phyloP scores from a whole-genome alignment of 1,140 invertebrate genomes.

The Plectrocnemia conspersa region DNA sequence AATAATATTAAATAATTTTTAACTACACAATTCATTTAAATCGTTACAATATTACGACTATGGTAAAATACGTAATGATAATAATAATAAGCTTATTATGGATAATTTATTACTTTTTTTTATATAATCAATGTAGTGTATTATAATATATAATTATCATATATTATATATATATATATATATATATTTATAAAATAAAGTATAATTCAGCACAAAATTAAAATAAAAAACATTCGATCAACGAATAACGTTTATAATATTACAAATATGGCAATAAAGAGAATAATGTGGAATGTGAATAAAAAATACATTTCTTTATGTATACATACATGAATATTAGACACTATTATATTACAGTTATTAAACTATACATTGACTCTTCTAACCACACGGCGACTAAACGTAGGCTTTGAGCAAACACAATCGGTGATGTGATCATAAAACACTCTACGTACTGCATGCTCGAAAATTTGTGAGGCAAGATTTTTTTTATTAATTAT shows the following conservation, averaged over 20 bases:
- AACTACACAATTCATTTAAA: conserved; percentile 22
- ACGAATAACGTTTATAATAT: no score
- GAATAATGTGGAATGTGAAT: no score
- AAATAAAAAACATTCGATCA: no score
- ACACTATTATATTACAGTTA: conserved; percentile 20
- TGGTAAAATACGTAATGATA: conserved; percentile 23
- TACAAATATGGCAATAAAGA: no score
- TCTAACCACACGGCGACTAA: conserved; percentile 21
- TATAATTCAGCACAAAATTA: not conserved
- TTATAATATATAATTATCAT: conserved; percentile 7
- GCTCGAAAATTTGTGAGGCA: no score
- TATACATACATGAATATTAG: no score
- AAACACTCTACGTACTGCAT: no score
- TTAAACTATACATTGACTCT: conserved; percentile 22
- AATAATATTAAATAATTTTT: conserved; percentile 19
- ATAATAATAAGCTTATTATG: conserved; percentile 23
- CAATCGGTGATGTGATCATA: not conserved
- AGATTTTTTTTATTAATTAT: no score
- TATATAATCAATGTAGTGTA: conserved; percentile 13
- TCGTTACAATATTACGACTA: conserved; percentile 12
- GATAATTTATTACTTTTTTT: conserved; percentile 13
- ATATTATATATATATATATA: conserved; percentile 2
- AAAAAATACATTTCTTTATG: no score
- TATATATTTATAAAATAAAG: not conserved
- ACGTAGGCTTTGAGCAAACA: conserved; percentile 21